These are phyloP conservation scores for Scarus forsteni DNA, from an alignment of 2,797 vertebrate species.

Conservation along the genomic window DNA sequence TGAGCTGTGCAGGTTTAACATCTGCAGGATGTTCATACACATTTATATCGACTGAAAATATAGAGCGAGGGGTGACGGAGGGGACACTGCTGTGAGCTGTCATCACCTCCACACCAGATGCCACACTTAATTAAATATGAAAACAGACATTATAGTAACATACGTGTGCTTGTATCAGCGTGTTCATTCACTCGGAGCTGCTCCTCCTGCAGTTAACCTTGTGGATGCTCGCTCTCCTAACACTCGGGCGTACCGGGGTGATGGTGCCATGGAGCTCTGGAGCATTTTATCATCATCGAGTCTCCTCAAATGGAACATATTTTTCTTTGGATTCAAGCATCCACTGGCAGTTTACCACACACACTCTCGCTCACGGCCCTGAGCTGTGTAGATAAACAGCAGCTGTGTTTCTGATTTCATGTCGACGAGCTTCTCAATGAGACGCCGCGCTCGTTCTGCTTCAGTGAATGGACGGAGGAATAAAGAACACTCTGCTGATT, in stretches of 20 bases:
- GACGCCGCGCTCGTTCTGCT: too few relatives aligned
- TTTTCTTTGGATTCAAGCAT: slow-evolving; percentile 33
- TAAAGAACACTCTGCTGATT: too few relatives aligned
- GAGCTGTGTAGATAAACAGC: too few relatives aligned
- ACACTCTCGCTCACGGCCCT: slow-evolving; percentile 3
- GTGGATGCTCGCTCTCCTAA: neutral
- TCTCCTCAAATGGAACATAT: slow-evolving; percentile 30
- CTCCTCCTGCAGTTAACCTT: slow-evolving; percentile 22
- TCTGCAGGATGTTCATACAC: neutral
- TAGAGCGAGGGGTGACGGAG: slow-evolving; percentile 25
- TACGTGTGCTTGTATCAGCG: slow-evolving; percentile 4
- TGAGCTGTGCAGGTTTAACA: neutral
- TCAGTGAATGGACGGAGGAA: too few relatives aligned
- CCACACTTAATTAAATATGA: slow-evolving; percentile 42
- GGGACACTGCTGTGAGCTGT: slow-evolving; percentile 38
- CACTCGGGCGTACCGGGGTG: neutral
- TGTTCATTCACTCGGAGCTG: slow-evolving; percentile 20
- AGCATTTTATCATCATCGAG: slow-evolving; percentile 41
- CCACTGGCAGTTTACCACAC: slow-evolving; percentile 25
- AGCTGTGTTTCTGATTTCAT: too few relatives aligned
- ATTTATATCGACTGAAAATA: neutral
- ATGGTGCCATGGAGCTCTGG: slow-evolving; percentile 1
- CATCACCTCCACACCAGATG: slow-evolving; percentile 34
- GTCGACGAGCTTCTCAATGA: too few relatives aligned
- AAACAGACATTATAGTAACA: neutral